These are phyloP conservation scores for Triplophysa dalaica DNA, from an alignment of 2,113 vertebrate species.

Conservation along the genomic window DNA sequence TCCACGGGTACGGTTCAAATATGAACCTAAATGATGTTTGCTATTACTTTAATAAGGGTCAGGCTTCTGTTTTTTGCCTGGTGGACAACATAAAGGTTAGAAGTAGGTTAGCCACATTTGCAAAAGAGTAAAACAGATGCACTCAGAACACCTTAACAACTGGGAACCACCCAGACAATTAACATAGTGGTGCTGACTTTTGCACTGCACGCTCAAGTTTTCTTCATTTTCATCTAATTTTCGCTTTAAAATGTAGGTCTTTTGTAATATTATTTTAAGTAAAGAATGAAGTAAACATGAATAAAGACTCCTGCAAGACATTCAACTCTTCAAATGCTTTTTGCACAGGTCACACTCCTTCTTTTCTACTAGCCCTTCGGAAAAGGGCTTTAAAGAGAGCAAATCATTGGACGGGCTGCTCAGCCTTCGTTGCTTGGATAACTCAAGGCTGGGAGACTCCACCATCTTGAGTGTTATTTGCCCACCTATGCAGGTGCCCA, in stretches of 20 bases:
- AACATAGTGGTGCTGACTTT: too few relatives aligned
- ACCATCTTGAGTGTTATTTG: conserved; percentile 84
- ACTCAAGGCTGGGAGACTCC: conserved; percentile 76
- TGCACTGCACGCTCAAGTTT: background rate
- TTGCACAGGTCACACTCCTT: conserved; percentile 88
- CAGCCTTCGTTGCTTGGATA: conserved; percentile 75
- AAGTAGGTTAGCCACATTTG: too few relatives aligned
- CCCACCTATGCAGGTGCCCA: conserved; percentile 86
- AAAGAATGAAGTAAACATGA: background rate
- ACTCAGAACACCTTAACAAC: background rate
- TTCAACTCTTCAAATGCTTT: background rate
- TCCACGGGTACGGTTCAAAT: conserved; percentile 82
- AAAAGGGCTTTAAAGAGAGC: conserved; percentile 61
- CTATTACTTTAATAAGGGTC: too few relatives aligned
- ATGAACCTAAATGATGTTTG: too few relatives aligned
- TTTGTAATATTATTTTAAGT: background rate
- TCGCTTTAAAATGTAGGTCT: too few relatives aligned
- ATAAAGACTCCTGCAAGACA: background rate
- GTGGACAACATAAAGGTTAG: too few relatives aligned
- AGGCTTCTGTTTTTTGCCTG: too few relatives aligned
- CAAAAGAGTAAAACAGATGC: too few relatives aligned
- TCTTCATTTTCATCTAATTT: background rate
- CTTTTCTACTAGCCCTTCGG: conserved; percentile 76
- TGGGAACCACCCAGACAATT: too few relatives aligned
- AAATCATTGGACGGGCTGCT: conserved; percentile 65